Percentiles rank a stretch among this genome's conserved stretches.
These are phyloP conservation scores for Drosophila neutralis DNA, from an alignment of 2,888 invertebrate species.

Conservation along the genomic window DNA sequence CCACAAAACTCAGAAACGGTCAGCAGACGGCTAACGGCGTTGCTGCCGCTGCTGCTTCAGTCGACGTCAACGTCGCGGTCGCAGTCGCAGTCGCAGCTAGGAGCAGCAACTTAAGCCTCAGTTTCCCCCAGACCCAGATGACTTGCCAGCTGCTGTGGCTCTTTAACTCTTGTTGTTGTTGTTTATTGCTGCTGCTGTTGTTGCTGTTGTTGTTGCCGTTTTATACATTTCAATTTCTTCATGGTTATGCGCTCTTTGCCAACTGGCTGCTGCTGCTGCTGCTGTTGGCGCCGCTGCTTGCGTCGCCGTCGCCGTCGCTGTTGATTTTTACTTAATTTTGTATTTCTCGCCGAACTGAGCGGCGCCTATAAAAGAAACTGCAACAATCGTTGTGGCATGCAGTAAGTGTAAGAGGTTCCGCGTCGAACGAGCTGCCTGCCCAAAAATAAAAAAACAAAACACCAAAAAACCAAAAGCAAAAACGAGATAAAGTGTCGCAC, in stretches of 20 bases:
- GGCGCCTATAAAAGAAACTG: slow-evolving; percentile 84
- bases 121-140: slow-evolving; percentile 67
- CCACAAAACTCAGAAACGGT: slow-evolving; percentile 59
- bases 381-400: slow-evolving; percentile 83
- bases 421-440: slow-evolving; percentile 74
- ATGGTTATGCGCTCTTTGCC: slow-evolving; percentile 80
- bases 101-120: slow-evolving; percentile 53
- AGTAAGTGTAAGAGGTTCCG: slow-evolving; percentile 84
- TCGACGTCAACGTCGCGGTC: slow-evolving; percentile 11
- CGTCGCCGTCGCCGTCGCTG: slow-evolving; percentile 19
- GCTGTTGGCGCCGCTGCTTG: slow-evolving; percentile 15
- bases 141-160: slow-evolving; percentile 69
- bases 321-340: slow-evolving; percentile 79
- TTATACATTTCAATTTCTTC: slow-evolving; percentile 79
- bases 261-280: slow-evolving; percentile 56
- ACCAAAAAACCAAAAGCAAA: not conserved
- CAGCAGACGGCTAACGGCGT: slow-evolving; percentile 35
- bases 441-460: not conserved
- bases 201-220: slow-evolving; percentile 43
- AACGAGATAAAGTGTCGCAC: slow-evolving; percentile 32
- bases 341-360: slow-evolving; percentile 74
- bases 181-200: slow-evolving; percentile 22
- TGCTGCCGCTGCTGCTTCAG: slow-evolving; percentile 5
- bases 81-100: slow-evolving; percentile 58
- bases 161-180: slow-evolving; percentile 25